Evolutionary conservation across 2,797 vertebrate species (phyloP).

Genomic region (Sciurus vulgaris): DNA sequence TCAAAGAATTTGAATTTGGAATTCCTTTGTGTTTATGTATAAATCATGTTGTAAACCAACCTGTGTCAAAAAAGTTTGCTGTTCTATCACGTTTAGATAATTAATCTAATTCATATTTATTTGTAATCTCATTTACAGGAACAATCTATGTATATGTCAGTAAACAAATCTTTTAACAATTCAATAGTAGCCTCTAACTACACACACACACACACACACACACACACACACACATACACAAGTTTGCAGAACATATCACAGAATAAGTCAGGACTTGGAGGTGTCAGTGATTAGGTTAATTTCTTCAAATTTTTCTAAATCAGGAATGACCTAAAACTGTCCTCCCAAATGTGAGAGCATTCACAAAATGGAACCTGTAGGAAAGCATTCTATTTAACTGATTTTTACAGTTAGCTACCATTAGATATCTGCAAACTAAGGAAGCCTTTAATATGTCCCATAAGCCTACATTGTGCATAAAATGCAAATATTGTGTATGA

Average conservation of each 20-base stretch:
- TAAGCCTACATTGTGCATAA: not conserved
- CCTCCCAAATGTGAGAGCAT: not conserved
- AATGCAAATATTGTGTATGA: constrained; percentile 53
- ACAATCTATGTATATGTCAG: not conserved
- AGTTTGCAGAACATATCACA: too few species aligned
- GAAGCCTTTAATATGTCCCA: not conserved
- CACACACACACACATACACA: too few species aligned
- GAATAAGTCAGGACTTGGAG: not conserved
- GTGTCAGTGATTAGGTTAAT: not conserved
- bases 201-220: not conserved
- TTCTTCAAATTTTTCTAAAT: constrained; percentile 14
- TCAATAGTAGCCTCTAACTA: not conserved
- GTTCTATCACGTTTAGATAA: not conserved
- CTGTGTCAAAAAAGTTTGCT: not conserved
- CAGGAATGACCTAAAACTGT: constrained; percentile 5
- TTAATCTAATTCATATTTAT: constrained; percentile 48
- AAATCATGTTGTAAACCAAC: constrained; percentile 11
- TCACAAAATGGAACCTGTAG: not conserved
- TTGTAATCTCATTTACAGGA: not conserved
- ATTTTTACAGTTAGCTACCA: not conserved
- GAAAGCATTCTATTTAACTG: not conserved
- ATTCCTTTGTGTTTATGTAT: constrained; percentile 20
- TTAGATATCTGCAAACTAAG: not conserved
- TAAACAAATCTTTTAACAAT: constrained; percentile 39
- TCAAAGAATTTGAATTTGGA: constrained; percentile 9